These are phyloP conservation scores for Drosophila nr. perissopoda DNA, from an alignment of 2,888 invertebrate genomes.

Conservation along the genomic window DNA sequence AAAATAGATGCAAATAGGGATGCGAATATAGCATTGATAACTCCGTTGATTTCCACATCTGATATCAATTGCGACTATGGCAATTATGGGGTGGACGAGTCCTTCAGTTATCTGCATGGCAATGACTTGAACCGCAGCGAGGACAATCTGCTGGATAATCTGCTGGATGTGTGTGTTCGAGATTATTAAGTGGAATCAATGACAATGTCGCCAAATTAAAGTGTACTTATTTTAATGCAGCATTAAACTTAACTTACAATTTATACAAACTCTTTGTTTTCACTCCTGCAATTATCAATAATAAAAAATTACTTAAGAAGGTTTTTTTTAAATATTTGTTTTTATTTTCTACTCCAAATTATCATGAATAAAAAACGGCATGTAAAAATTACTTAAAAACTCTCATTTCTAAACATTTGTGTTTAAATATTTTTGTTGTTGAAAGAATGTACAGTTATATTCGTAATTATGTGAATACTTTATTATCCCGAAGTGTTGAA, in stretches of 20 bases:
- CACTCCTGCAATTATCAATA: background rate
- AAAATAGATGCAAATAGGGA: constrained; percentile 42
- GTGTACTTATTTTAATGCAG: constrained; percentile 1
- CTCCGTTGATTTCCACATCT: constrained; percentile 23
- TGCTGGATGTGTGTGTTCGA: constrained; percentile 80
- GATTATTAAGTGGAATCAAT: constrained; percentile 77
- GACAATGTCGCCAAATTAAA: constrained; percentile 27
- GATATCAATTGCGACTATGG: constrained; percentile 56
- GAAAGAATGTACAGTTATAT: background rate
- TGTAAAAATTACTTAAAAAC: background rate
- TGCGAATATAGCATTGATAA: constrained; percentile 18
- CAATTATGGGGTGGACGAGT: constrained; percentile 79
- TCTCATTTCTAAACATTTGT: background rate
- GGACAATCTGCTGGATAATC: constrained; percentile 77
- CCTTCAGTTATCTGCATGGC: constrained; percentile 77
- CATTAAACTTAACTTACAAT: background rate
- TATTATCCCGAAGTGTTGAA: background rate
- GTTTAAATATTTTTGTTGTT: background rate
- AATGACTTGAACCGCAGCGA: constrained; percentile 76
- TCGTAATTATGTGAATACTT: constrained; percentile 1
- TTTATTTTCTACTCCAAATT: background rate
- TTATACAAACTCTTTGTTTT: background rate
- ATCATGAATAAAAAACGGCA: background rate
- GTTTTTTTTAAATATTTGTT: background rate
- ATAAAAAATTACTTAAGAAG: background rate